Percentiles rank a stretch among this genome's conserved stretches.
These are phyloP conservation scores for Austrolebias charrua DNA, from an alignment of 2,797 vertebrate genomes.

Conservation along the genomic window DNA sequence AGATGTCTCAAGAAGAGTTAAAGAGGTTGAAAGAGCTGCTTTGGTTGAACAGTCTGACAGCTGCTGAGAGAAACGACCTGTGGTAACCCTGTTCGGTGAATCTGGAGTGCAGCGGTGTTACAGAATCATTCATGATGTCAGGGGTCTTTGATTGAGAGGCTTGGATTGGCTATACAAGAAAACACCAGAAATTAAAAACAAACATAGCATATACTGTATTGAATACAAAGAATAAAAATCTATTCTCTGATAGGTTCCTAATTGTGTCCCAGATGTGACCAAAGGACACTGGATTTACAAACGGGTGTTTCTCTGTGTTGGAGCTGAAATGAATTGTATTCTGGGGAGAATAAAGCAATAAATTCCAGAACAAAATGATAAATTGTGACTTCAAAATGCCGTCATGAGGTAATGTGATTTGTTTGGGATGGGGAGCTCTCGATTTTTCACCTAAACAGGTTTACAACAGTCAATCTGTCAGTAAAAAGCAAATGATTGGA, in stretches of 20 bases:
- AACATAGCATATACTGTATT: no score
- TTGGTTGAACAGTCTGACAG: no score
- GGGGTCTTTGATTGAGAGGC: no score
- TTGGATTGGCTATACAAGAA: no score
- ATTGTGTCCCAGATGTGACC: background rate
- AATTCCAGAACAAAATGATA: constrained; percentile 19
- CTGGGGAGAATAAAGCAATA: constrained; percentile 8
- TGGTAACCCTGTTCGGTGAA: no score
- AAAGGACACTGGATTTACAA: background rate
- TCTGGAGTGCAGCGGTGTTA: no score
- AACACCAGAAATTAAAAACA: background rate
- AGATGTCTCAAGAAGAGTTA: no score
- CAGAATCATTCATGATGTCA: no score
- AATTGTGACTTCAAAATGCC: constrained; percentile 14
- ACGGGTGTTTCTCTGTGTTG: background rate
- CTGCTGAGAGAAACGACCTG: no score
- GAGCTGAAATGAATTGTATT: constrained; percentile 3
- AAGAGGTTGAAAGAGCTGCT: no score
- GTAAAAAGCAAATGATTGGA: constrained; percentile 29
- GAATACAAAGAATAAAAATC: background rate
- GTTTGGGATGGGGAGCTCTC: background rate
- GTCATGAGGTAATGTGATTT: background rate
- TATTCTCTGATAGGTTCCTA: background rate
- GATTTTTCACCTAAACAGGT: constrained; percentile 15
- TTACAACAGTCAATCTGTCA: constrained; percentile 18